Evolutionary conservation across 2,797 vertebrate genomes (phyloP), one percentile per base, ranked within the genome.

Genomic region (Xenops minutus): DNA sequence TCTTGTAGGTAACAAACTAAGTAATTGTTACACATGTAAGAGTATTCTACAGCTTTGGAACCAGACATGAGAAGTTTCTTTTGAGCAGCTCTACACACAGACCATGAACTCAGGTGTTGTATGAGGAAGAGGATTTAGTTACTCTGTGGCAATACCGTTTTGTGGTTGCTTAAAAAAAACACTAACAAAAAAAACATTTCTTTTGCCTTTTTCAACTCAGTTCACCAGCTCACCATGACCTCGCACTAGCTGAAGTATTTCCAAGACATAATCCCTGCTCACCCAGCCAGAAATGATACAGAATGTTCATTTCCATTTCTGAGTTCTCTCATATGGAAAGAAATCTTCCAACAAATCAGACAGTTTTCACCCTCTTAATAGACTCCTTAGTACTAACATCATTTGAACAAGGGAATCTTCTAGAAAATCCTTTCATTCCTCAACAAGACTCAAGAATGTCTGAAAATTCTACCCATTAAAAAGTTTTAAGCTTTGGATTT

Each of bases 271-370:
- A 86, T 77, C 48, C 59, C 37, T 67, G 41, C 41, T 87, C 64
- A 85, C 27, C 48, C 52, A 85, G 46, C 58, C 82, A 91, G 81
- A 96, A 94, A 67, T 18, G 19, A 78, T 72, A 68, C 44, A 61
- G 63, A 79, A 44, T 30, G 6, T 88, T 92, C 59, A 83, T 62
- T 96, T 91, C 62, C 41, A 92, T 72, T 87, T 82, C 88, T 81
- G 88, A 89, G 74, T 58, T 93, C 58, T 85, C 63, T 89, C 55
- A 92, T n/a, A 71, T 13, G 63, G 77, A 78, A 82, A 72, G 44
- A 86, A 83, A 87, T 61, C 39, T 73, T 63, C 66, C 36, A 82
- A 59, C 41, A 88, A 82, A 94, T 79, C 41, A 49, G 71, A 69
- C 48, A 85, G 61, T 62, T 94, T 91, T 91, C 41, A 92, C 18